These are phyloP conservation scores for Drepana arcuata DNA, from an alignment of 1,140 invertebrate species.

Conservation along the genomic window DNA sequence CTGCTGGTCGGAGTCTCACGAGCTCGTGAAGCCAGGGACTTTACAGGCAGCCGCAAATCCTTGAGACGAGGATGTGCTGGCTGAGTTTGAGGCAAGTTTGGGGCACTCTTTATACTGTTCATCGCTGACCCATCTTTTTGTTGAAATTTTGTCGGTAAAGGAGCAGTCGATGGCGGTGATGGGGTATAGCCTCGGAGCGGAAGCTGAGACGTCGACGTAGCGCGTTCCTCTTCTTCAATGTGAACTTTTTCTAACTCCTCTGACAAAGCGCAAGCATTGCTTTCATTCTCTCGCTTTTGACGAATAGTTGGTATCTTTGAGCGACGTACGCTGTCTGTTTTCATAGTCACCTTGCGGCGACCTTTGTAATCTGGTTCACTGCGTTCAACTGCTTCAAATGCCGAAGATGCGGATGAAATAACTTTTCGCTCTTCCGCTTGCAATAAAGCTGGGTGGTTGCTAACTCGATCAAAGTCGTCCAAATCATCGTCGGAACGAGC, in stretches of 20 bases:
- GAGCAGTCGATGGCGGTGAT: constrained; percentile 85
- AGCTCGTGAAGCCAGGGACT: constrained; percentile 73
- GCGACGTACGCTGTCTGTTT: constrained; percentile 67
- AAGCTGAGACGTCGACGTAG: constrained; percentile 59
- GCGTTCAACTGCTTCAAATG: constrained; percentile 62
- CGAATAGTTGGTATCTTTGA: constrained; percentile 74
- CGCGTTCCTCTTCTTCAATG: constrained; percentile 72
- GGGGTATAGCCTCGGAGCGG: constrained; percentile 78
- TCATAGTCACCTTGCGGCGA: constrained; percentile 65
- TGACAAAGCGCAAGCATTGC: constrained; percentile 72
- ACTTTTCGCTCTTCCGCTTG: constrained; percentile 70
- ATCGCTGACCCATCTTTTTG: constrained; percentile 80
- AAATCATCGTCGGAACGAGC: constrained; percentile 86
- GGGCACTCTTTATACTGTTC: constrained; percentile 84
- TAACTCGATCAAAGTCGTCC: constrained; percentile 84
- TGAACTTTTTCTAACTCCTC: constrained; percentile 77
- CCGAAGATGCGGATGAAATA: constrained; percentile 61
- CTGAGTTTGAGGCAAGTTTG: constrained; percentile 80
- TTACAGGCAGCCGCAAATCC: constrained; percentile 78
- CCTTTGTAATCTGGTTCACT: constrained; percentile 59
- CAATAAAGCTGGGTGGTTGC: constrained; percentile 83
- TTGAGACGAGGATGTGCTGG: constrained; percentile 79
- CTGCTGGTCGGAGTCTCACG: constrained; percentile 76
- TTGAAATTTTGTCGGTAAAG: constrained; percentile 83
- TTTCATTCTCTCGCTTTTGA: constrained; percentile 72